Conservation (phyloP, 2,797 vertebrate species). For the Acanthurus tractus region DNA sequence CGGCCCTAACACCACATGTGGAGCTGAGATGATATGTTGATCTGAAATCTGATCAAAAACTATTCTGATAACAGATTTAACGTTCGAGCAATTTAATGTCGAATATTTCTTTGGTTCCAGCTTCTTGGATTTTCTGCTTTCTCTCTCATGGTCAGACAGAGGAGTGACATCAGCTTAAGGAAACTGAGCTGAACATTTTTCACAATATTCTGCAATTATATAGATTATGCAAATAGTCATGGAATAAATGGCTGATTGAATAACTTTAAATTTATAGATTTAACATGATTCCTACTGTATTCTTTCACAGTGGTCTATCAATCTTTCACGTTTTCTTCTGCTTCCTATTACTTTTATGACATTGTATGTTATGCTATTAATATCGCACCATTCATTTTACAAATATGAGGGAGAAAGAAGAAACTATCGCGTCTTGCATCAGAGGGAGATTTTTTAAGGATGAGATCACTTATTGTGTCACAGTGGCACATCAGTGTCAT, state of each 20-base stretch:
- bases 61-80: background rate
- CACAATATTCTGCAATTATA: too few relatives aligned
- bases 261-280: too few relatives aligned
- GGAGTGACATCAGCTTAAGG: too few relatives aligned
- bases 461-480: constrained; percentile 33
- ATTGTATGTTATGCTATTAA: constrained; percentile 7
- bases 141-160: too few relatives aligned
- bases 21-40: background rate
- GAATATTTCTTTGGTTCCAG: background rate
- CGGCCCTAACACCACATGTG: background rate
- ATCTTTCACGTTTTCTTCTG: background rate
- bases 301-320: background rate
- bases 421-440: constrained; percentile 2
- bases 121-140: background rate
- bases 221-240: too few relatives aligned
- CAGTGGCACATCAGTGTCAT: constrained; percentile 19
- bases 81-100: background rate
- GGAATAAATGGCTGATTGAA: too few relatives aligned
- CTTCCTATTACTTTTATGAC: background rate
- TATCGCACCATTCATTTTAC: background rate
- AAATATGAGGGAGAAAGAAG: background rate
- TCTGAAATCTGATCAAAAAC: background rate
- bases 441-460: constrained; percentile 11
- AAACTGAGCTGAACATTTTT: too few relatives aligned
- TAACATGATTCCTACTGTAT: background rate